Percentiles rank a stretch among this genome's conserved stretches.
phyloP scores from a whole-genome alignment of 2,888 invertebrate species.

The Dicyrtoma fusca region DNA sequence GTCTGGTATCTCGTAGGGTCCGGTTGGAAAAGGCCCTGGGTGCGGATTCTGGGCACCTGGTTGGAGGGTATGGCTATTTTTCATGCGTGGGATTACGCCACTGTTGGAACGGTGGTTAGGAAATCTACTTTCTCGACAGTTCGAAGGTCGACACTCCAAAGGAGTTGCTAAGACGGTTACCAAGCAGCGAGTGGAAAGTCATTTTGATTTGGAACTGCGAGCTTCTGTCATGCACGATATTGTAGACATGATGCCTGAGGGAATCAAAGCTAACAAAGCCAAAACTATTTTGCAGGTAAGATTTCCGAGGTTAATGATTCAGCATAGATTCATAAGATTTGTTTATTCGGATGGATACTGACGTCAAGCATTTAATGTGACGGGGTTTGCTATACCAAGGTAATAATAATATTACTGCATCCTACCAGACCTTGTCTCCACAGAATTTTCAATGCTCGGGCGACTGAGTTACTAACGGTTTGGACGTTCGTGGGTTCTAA shows the following conservation, averaged over 20 bases:
- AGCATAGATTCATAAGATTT: no score
- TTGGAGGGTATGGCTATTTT: conserved; percentile 99
- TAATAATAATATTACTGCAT: no score
- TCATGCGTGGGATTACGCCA: conserved; percentile 98
- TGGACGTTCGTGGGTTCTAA: no score
- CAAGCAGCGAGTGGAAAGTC: conserved; percentile 98
- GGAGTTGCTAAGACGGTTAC: conserved; percentile 99
- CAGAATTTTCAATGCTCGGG: no score
- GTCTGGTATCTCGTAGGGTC: conserved; percentile 73
- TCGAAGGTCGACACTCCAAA: conserved; percentile 98
- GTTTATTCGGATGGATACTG: no score
- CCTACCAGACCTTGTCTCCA: no score
- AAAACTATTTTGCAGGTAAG: conserved; percentile 86
- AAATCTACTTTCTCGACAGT: conserved; percentile 95
- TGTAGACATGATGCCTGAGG: conserved; percentile 99
- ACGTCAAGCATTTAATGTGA: no score
- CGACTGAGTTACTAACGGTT: no score
- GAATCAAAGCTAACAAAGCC: conserved; percentile 99
- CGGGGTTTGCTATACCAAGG: background rate
- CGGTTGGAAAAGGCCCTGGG: conserved; percentile 97
- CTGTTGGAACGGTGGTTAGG: conserved; percentile 98
- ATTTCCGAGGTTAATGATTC: no score
- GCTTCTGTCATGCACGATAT: conserved; percentile 95
- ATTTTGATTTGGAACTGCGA: conserved; percentile 97
- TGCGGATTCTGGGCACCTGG: conserved; percentile 99